phyloP scores from a whole-genome alignment of 2,888 invertebrate species.

The Amblyteles armatorius region DNA sequence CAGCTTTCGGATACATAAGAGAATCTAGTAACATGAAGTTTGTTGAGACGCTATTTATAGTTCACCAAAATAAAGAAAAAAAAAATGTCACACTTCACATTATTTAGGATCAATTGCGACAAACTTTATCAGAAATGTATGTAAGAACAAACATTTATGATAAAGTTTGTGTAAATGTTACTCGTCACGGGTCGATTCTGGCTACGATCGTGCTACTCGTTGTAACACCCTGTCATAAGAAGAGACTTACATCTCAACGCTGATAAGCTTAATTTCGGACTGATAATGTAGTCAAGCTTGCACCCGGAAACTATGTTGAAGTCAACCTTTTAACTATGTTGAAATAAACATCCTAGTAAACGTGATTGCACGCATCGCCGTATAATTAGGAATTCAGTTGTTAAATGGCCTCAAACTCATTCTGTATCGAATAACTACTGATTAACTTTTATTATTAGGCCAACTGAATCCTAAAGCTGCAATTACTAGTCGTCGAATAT shows the following conservation, averaged over 20 bases:
- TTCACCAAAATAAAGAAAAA: background rate
- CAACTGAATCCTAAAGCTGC: slow-evolving; percentile 47
- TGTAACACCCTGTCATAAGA: too few species aligned
- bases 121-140: background rate
- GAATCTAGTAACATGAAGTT: background rate
- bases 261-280: too few species aligned
- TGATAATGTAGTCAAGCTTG: too few species aligned
- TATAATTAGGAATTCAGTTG: background rate
- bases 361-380: too few species aligned
- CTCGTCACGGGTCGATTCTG: too few species aligned
- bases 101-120: background rate
- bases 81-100: background rate
- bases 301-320: too few species aligned
- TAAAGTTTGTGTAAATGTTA: background rate
- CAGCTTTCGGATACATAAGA: too few species aligned
- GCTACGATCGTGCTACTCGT: too few species aligned
- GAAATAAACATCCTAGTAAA: too few species aligned
- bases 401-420: background rate
- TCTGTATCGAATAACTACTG: slow-evolving; percentile 50
- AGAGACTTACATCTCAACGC: too few species aligned
- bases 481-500: slow-evolving; percentile 50
- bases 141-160: background rate
- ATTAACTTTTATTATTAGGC: slow-evolving; percentile 47
- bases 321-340: too few species aligned
- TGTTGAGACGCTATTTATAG: background rate